phyloP scores from a whole-genome alignment of 2,888 invertebrate genomes.

The Napeogenes sylphis region DNA sequence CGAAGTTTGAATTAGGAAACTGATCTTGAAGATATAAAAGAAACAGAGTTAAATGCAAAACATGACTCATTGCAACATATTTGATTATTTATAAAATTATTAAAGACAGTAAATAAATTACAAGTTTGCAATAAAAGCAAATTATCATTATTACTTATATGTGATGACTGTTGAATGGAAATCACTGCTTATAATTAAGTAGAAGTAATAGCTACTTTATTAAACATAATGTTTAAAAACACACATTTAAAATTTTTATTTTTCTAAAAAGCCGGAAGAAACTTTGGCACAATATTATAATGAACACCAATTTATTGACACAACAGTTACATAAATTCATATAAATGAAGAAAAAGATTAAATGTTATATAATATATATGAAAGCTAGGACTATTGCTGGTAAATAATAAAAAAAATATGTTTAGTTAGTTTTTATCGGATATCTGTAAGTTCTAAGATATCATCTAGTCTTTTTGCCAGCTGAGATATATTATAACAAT shows the following conservation, averaged over 20 bases:
- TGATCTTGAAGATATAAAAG: conserved; percentile 4
- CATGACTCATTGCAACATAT: conserved; percentile 7
- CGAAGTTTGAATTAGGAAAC: conserved; percentile 17
- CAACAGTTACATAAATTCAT: conserved; percentile 9
- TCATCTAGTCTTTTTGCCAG: no score
- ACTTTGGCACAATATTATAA: conserved; percentile 34
- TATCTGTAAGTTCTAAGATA: no score
- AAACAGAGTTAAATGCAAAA: conserved; percentile 35
- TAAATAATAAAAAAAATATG: no score
- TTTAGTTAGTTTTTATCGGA: no score
- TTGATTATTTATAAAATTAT: not conserved
- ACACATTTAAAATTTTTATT: no score
- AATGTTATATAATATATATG: no score
- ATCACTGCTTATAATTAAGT: no score
- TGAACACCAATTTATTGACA: conserved; percentile 13
- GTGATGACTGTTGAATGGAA: not conserved
- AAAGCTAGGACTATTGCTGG: no score
- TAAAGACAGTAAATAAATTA: not conserved
- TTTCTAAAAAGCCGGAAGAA: conserved; percentile 29
- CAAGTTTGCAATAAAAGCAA: not conserved
- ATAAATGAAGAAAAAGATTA: not conserved
- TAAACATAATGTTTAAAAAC: no score
- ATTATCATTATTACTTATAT: not conserved
- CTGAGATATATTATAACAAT: no score
- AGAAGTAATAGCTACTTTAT: no score